Conservation (phyloP, 92 coral and sea anemone genomes). For the Phenganax marumi region DNA sequence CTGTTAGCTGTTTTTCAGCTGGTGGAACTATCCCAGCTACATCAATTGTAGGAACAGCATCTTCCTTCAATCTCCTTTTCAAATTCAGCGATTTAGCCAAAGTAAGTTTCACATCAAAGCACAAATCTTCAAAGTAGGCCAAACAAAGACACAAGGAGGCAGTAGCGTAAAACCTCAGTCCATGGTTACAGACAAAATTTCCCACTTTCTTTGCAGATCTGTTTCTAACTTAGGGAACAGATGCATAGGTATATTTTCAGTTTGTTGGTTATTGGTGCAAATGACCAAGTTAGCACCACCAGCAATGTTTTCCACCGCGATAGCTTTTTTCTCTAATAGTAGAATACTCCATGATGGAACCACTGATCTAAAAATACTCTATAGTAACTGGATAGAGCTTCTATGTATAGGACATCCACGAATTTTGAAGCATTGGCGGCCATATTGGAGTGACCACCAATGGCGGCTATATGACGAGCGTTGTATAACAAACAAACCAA, state of each 20-base stretch:
- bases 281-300: conserved; percentile 1
- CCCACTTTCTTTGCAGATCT: conserved; percentile 10
- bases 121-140: neutral
- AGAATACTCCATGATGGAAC: neutral
- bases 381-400: no score
- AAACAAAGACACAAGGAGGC: neutral
- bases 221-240: conserved; percentile 1
- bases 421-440: no score
- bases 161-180: neutral
- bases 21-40: conserved; percentile 2
- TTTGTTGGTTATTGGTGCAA: neutral
- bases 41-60: conserved; percentile 16
- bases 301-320: conserved; percentile 7
- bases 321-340: neutral
- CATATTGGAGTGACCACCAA: no score
- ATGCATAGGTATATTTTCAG: no score
- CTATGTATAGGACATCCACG: no score
- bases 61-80: conserved; percentile 6
- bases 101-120: conserved; percentile 1
- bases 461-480: no score
- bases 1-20: neutral
- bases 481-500: no score
- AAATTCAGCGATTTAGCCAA: neutral
- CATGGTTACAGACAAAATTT: conserved; percentile 1
- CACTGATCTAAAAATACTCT: neutral